Evolutionary conservation across 2,797 vertebrate genomes (phyloP), one percentile per base, ranked within the genome.

Genomic region (Gymnodraco acuticeps): DNA sequence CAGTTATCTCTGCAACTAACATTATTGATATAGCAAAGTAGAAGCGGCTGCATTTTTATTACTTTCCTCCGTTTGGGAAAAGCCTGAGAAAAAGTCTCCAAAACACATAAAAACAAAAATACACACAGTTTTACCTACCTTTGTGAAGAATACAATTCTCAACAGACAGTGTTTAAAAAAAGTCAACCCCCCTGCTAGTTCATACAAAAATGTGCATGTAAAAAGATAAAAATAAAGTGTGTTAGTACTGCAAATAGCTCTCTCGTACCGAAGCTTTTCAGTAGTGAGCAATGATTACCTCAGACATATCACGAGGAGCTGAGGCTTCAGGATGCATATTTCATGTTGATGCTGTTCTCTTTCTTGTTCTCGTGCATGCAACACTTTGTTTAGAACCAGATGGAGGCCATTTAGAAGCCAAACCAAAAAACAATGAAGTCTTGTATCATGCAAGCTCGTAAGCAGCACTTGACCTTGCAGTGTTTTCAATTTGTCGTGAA

Each of bases 381-480:
- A 80, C 62, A 71, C 73, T 38, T 81, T 84, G 56, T 86, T 71
- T 45, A 71, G 62, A 81, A 87, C 74, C 82, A 90, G 74, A 86
- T 83, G 85, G 82, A 88, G 86, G 88, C 78, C 69, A 69, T 84
- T 92, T 90, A 84, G 70, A 83, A 86, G 81, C 78, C 85, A 90
- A 83, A 77, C 47, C 80, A 80, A 73, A 78, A 76, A 91, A 88
- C 82, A 84, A 92, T 75, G 51, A 76, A 76, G 62, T 79, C 76
- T 76, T 78, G 89, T 77, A 82, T 87, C 90, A 93, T 94, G 91
- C 93, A 90, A 90, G 84, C 74, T 85, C 67, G 51, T 59, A 56
- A 27, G 82, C 77, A 88, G 78, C 85, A 91, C 80, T 87, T 88
- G 77, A 78, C 77, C 78, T 89, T 84, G 86, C 86, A 85, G 60